Conservation (phyloP, 2,797 vertebrate genomes). For the Micromesistius poutassou region DNA sequence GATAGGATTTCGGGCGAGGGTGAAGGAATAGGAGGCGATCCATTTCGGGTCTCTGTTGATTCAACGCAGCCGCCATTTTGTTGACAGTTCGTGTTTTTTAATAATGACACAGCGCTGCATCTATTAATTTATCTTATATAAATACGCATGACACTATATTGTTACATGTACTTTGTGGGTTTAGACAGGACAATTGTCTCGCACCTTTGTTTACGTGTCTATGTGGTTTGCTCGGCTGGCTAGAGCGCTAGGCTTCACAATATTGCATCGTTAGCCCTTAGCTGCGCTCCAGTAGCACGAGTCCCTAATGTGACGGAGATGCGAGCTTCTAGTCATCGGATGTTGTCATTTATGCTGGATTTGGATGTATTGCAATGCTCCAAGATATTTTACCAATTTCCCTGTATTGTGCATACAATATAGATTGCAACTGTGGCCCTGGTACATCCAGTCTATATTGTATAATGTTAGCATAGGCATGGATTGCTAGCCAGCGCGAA, state of each 20-base stretch:
- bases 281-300: conserved; percentile 69
- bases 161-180: neutral
- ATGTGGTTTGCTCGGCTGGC: conserved; percentile 47
- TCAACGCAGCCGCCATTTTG: conserved; percentile 85
- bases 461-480: conserved; percentile 52
- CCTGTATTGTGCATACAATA: conserved; percentile 6
- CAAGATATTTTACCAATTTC: neutral
- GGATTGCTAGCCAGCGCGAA: conserved; percentile 63
- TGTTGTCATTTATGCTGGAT: conserved; percentile 38
- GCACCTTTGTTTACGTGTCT: conserved; percentile 13
- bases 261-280: conserved; percentile 70
- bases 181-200: conserved; percentile 15
- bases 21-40: conserved; percentile 70
- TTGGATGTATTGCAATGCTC: conserved; percentile 15
- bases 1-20: conserved; percentile 44
- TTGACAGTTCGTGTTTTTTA: conserved; percentile 78
- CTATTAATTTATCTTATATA: conserved; percentile 42
- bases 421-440: conserved; percentile 5
- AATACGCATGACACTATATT: conserved; percentile 15
- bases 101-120: conserved; percentile 69
- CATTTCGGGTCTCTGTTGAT: conserved; percentile 84
- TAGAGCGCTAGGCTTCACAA: conserved; percentile 23
- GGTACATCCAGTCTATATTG: conserved; percentile 35
- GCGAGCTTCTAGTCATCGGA: conserved; percentile 50
- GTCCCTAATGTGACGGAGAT: conserved; percentile 68